phyloP scores from a whole-genome alignment of 2,113 vertebrate genomes.

The Patagioenas fasciata region DNA sequence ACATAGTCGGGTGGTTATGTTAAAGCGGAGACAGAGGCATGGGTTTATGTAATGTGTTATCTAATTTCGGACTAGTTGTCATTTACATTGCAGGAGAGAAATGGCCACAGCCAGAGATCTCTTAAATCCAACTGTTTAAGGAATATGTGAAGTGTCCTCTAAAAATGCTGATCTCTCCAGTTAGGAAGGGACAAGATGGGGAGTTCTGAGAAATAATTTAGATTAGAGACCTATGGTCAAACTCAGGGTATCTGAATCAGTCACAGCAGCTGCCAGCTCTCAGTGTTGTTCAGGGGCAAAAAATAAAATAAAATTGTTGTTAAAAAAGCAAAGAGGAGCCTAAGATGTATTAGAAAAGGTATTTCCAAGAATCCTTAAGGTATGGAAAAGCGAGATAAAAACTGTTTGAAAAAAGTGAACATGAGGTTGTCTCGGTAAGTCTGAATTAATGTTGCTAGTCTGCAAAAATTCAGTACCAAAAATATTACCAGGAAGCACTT shows the following conservation, averaged over 20 bases:
- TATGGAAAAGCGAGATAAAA: constrained; percentile 7
- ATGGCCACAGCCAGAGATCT: neutral
- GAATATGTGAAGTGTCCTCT: neutral
- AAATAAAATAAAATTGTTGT: neutral
- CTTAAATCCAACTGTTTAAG: neutral
- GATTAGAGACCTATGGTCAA: neutral
- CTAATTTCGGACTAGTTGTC: neutral
- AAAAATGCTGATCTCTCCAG: neutral
- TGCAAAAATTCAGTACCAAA: constrained; percentile 6
- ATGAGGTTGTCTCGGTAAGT: neutral
- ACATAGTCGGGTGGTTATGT: neutral
- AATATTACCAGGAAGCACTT: neutral
- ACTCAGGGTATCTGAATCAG: neutral
- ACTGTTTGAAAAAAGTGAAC: neutral
- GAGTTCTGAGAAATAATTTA: neutral
- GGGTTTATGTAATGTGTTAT: neutral
- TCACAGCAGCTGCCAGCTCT: neutral
- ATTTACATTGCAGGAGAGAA: neutral
- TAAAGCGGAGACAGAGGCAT: neutral
- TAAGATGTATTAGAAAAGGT: neutral
- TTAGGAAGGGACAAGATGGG: neutral
- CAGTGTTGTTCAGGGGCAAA: neutral
- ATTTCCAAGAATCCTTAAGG: neutral
- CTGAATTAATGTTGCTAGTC: neutral
- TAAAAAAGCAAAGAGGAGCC: neutral